phyloP scores from a whole-genome alignment of 2,797 vertebrate genomes.

The Macrochelys suwanniensis region DNA sequence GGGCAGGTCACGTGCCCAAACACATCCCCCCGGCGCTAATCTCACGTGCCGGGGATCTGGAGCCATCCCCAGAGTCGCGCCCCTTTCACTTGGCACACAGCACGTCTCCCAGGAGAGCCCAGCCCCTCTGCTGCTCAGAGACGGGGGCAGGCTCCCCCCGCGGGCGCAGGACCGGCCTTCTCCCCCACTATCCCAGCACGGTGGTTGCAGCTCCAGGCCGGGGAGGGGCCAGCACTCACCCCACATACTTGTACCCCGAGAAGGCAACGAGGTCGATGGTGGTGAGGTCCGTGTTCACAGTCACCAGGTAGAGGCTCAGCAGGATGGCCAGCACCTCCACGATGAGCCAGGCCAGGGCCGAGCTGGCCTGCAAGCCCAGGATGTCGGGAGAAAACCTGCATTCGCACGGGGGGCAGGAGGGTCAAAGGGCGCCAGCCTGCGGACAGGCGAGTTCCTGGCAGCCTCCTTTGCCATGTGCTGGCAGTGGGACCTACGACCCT shows the following conservation, averaged over 20 bases:
- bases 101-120: too few species aligned
- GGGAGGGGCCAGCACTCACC: constrained; percentile 80
- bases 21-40: not conserved
- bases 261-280: constrained; percentile 93
- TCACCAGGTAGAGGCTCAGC: constrained; percentile 91
- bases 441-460: too few species aligned
- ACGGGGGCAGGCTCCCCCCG: too few species aligned
- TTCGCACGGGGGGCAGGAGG: not conserved
- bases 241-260: constrained; percentile 94
- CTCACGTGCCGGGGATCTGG: too few species aligned
- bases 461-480: too few species aligned
- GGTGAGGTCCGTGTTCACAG: constrained; percentile 91
- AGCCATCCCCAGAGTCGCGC: too few species aligned
- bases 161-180: not conserved
- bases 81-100: too few species aligned
- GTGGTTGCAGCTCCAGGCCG: not conserved
- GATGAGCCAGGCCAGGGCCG: constrained; percentile 91
- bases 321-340: constrained; percentile 90
- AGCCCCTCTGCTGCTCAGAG: not conserved
- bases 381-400: constrained; percentile 93
- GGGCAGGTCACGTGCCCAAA: not conserved
- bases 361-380: constrained; percentile 93
- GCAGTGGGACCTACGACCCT: not conserved
- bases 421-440: not conserved
- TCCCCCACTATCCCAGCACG: too few species aligned